Percentiles rank a stretch among this genome's conserved stretches.
phyloP scores from a whole-genome alignment of 2,113 vertebrate species.

The Colius striatus region DNA sequence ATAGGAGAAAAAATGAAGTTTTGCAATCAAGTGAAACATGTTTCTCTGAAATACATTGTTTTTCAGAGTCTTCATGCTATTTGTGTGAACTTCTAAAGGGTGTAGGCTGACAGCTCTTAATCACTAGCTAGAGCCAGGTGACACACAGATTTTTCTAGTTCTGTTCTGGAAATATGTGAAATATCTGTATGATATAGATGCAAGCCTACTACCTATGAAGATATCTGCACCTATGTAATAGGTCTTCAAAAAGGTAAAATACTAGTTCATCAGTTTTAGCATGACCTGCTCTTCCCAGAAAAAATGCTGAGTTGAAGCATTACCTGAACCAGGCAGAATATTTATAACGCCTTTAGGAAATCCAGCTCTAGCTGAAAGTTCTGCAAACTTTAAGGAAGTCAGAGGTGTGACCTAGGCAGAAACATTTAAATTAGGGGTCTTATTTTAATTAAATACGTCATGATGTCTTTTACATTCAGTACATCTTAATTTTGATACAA shows the following conservation, averaged over 20 bases:
- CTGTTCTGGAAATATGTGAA: not conserved
- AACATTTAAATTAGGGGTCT: not conserved
- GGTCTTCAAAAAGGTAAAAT: not conserved
- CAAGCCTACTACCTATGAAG: not conserved
- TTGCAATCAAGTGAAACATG: not conserved
- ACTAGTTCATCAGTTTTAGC: not conserved
- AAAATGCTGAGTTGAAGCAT: not conserved
- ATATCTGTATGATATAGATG: not conserved
- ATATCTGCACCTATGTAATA: not conserved
- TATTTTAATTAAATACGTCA: not conserved
- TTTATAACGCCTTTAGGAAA: constrained; percentile 86
- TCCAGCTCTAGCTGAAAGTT: constrained; percentile 81
- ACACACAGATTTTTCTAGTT: not conserved
- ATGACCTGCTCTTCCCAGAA: not conserved
- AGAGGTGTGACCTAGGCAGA: constrained; percentile 83
- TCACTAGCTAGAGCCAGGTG: not conserved
- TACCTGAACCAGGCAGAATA: constrained; percentile 86
- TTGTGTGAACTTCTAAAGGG: not conserved
- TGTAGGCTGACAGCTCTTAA: not conserved
- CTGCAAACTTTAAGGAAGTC: constrained; percentile 87
- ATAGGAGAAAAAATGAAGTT: not conserved
- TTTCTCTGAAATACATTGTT: not conserved
- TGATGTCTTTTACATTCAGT: not conserved
- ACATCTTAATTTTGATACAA: not conserved
- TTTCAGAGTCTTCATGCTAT: not conserved